These are phyloP conservation scores for Alouatta palliata DNA, from an alignment of 2,113 vertebrate genomes.

Conservation along the genomic window DNA sequence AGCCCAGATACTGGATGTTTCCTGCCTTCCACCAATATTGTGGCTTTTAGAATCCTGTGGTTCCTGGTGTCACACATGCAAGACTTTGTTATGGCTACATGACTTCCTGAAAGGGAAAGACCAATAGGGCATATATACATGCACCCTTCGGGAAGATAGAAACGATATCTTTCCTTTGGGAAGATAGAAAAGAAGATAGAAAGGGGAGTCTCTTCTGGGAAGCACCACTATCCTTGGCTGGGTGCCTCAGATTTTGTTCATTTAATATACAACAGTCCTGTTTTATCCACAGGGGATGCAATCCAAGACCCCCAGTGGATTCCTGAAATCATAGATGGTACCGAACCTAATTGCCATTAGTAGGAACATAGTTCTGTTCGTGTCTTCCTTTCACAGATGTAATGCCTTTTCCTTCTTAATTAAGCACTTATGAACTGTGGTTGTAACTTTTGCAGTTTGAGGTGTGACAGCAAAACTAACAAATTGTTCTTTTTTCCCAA, in stretches of 20 bases:
- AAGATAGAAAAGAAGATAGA: too few relatives aligned
- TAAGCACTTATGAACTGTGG: background rate
- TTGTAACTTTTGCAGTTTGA: background rate
- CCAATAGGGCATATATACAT: accelerated
- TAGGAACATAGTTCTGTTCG: background rate
- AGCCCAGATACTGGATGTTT: background rate
- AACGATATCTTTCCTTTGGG: too few relatives aligned
- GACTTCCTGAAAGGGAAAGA: too few relatives aligned
- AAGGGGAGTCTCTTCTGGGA: background rate
- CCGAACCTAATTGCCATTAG: background rate
- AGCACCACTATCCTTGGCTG: background rate
- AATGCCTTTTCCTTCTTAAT: background rate
- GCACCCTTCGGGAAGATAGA: accelerated
- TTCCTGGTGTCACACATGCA: too few relatives aligned
- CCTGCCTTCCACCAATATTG: background rate
- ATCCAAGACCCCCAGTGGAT: background rate
- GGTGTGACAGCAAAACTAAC: background rate
- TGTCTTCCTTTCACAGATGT: background rate
- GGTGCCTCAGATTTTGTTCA: background rate
- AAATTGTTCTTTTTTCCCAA: background rate
- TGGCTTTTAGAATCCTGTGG: background rate
- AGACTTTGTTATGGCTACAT: too few relatives aligned
- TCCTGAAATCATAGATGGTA: background rate
- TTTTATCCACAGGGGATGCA: background rate
- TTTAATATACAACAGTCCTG: background rate